Evolutionary conservation across 2,113 vertebrate genomes (phyloP), one percentile per base, ranked within the genome.

Genomic region (Pachyramphus minor): DNA sequence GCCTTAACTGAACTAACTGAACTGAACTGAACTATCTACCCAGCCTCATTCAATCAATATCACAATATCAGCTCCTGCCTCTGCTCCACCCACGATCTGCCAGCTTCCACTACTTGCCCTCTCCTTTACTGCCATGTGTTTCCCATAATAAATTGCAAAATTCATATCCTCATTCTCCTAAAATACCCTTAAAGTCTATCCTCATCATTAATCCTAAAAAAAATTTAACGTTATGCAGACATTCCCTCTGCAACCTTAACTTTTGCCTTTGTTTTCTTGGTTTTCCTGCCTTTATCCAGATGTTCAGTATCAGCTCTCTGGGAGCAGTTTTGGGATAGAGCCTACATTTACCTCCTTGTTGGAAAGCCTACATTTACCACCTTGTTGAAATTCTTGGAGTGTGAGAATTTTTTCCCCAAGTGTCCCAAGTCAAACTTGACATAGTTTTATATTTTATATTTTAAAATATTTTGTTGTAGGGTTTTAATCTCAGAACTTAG

Each of bases 1-100:
- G 19, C 62, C 58, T 53, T 53, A 86, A 18, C 33, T 66, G 87
- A 92, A 84, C 77, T 72, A 87, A 62, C 22, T 35, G 82, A 90
- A 87, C 74, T 84, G 45, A 53, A 8, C 64, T 84, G 83, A 91
- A 79, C 72, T 33, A 39, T 62, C 24, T 49, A 41, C 45, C 8
- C 52, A 75, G 56, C 71, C 76, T 79, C 33, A 59, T 78, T 79
- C 47, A 67, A 44, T 82, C 47, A 53, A 39, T 22, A 67, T 74
- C 67, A 88, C n/a, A 56, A 12, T 12, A 37, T 59, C 52, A 79
- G 2, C 58, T 79, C 44, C 67, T 75, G 62, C 39, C 72, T 85
- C 62, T 2, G 2, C 35, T 88, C 47, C 72, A 37, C 56, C 76
- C 53, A 72, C 1, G 0, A 25, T 41, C 73, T 87, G 59, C 55